Base-by-base conservation (phyloP, 2,797 vertebrate genomes). In the Malacoraja senta region DNA sequence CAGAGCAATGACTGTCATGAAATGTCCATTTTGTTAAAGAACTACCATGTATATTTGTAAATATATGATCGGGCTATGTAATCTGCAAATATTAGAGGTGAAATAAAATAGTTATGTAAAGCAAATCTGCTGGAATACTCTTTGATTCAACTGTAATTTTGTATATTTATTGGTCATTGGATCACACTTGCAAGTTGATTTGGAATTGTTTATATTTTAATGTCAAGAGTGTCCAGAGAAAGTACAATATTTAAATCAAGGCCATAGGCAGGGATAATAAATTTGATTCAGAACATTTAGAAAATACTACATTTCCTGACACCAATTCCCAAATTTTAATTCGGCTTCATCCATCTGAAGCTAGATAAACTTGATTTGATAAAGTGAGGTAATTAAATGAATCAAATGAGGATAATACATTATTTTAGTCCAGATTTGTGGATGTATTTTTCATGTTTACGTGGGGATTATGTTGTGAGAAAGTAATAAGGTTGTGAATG, bases 401-500 rank as follows among this genome's bases (percentile, higher is more conserved):
- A 61, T 26, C 24, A 35, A 32, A 32, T 65, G 61, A 32, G 9
- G 7, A 84, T 29, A 61, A 58, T 24, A 6, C 2, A 63, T 68
- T 8, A 88, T 88, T 68, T 68, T 32, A 35, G 1, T 68, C n/a
- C 61, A 88, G 61, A 19, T n/a, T 65, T 35, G 32, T 68, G n/a
- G n/a, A 65, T 63, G 32, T 63, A 7, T n/a, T 65, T 32, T 88
- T 32, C 61, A 88, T 79, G 21, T n/a, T 53, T 83, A 63, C 35
- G n/a, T 65, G 32, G n/a, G n/a, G n/a, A 72, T 91, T 53, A 8
- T 91, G 24, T 29, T 76, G 44, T 26, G 35, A 76, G 24, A 38
- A 92, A 91, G 35, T 72, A 63, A 88, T 92, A 76, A 74, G 72
- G 15, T 92, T 74, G 38, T n/a, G 61, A 91, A 91, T 74, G 90